Conservation (phyloP, 37 sponge, comb jelly and placozoan genomes). For the Aplysina aerophoba region DNA sequence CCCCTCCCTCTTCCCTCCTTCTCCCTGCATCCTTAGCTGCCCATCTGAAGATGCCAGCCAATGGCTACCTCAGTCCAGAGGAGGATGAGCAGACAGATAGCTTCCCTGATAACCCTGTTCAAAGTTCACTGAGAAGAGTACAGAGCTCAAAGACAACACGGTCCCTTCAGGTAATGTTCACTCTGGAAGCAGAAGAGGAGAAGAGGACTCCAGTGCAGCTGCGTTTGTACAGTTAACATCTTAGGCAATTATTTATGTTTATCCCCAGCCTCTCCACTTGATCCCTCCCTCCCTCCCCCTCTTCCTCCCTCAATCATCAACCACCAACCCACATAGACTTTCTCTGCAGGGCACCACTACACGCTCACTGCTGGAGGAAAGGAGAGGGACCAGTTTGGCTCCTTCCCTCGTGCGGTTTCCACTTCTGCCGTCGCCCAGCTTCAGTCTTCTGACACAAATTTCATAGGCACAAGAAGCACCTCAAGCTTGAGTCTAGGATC, state of each 20-base stretch:
- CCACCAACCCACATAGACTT: neutral
- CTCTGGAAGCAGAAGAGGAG: too few relatives aligned
- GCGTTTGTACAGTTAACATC: too few relatives aligned
- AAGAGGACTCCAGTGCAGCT: too few relatives aligned
- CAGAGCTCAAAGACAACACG: constrained; percentile 45
- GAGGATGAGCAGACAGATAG: constrained; percentile 10
- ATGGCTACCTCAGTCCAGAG: constrained; percentile 17
- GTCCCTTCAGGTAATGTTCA: too few relatives aligned
- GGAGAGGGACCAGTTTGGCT: neutral
- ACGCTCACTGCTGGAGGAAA: neutral
- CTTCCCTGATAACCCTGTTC: constrained; percentile 7
- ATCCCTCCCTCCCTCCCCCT: too few relatives aligned
- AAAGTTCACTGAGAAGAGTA: neutral
- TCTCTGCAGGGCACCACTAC: neutral
- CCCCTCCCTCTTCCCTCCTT: neutral
- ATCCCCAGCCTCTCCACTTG: too few relatives aligned
- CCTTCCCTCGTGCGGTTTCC: constrained; percentile 8
- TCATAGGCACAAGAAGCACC: constrained; percentile 38
- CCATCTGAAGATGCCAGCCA: neutral
- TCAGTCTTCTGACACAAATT: constrained; percentile 35
- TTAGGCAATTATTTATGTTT: too few relatives aligned
- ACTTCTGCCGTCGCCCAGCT: constrained; percentile 20
- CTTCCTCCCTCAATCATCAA: too few relatives aligned
- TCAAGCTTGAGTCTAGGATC: neutral
- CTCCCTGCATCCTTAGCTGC: neutral